Evolutionary conservation across 2,113 vertebrate species (phyloP), one percentile per base, ranked within the genome.

Genomic region (Plecotus auritus): DNA sequence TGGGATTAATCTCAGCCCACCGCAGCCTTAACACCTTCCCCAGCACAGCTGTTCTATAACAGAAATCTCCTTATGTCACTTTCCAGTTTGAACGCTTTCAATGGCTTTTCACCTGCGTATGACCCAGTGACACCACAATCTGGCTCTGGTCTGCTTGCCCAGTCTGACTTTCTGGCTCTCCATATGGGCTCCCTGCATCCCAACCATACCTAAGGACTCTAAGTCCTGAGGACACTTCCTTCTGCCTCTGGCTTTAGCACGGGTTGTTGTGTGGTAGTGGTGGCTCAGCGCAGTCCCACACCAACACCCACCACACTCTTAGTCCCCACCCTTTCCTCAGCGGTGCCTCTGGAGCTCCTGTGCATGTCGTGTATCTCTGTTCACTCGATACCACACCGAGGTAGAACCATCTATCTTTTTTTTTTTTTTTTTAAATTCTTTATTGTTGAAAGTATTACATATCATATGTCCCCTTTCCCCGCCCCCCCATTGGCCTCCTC

Each of bases 81-180:
- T 85, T 85, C 76, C 67, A 40, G 32, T 14, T 61, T 45, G 18
- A 85, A 61, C 16, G 66, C 37, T 61, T 18, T n/a, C 30, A 9
- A 26, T 35, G 64, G 16, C 59, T 90, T 84, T 40, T 22, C 22
- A 17, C 61, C 74, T 30, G 17, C 17, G 22, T 28, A 4, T 13
- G 26, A 59, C 30, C n/a, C 4, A 1, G 3, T 26, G 22, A n/a
- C 4, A 9, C 49, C 10, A 1, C 37, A 9, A 1, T 47, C 22
- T 47, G 61, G 37, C 17, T 86, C 56, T 26, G 26, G 56, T 73
- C 74, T 40, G 9, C 69, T 56, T 23, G 70, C 8, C 73, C 47
- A 3, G 0, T 81, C 35, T 85, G 37, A 70, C 26, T 51, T 51
- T 54, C 85, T 80, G 0, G 66, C 42, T 64, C 37, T 84, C 28